Base-by-base conservation (phyloP, 2,113 vertebrate species). In the Ia io region DNA sequence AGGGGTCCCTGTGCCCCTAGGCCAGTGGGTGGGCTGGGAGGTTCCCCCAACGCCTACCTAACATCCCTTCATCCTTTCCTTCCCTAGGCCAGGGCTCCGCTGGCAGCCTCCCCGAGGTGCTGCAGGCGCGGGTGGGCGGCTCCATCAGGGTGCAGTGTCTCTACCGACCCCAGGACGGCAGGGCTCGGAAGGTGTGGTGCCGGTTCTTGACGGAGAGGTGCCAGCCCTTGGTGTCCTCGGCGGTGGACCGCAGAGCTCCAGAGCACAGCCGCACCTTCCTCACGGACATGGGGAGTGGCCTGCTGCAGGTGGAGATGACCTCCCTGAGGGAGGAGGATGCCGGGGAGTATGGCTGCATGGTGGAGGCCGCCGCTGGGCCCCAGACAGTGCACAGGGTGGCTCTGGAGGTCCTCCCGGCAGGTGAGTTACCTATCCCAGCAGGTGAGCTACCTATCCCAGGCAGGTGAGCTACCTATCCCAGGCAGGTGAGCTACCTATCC, bases 181-280 rank as follows among this genome's bases (percentile, higher is more conserved):
- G 44, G 79, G 93, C 95, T 5, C 97, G 0, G 12, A 99, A 99
- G 95, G 94, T 98, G 73, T 99, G 98, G 98, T 99, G 98, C 93
- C 95, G 91, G 28, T 92, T 98, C 88, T 16, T 90, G 1, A 65
- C 47, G 0, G 78, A 37, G 65, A 35, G 23, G 0, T 99, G 98
- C 89, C 98, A 88, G 63, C 78, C 3, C 0, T 76, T 99, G 90
- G 97, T 95, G 78, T 97, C 96, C 0, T 98, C 97, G 0, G 32
- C 8, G 0, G 97, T 98, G 97, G 89, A 95, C 22, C 97, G 97
- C 47, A n/a, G 79, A 32, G 83, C 8, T 20, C 83, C 83, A 0
- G 78, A 1, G 0, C 30, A 2, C 25, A 3, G 44, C 12, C 97
- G 65, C 25, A 32, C 67, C 1, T 96, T 96, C 0, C 95, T 97